Evolutionary conservation across 2,113 vertebrate genomes (phyloP).

Genomic region (Sialia sialis): DNA sequence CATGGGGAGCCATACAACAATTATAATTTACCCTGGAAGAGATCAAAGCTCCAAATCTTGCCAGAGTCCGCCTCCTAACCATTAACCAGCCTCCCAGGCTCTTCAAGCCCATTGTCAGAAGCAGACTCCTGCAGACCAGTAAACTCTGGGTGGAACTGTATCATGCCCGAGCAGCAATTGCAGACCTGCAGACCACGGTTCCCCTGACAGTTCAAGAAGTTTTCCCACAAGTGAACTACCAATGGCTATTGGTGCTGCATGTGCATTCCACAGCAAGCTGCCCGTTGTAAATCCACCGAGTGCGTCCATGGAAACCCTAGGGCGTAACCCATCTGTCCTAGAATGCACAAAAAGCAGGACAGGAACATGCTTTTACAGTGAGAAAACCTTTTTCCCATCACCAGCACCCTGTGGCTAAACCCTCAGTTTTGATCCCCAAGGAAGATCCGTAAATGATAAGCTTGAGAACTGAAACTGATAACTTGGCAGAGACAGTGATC

Average conservation of each 20-base stretch:
- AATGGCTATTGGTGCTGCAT: background rate
- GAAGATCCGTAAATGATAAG: background rate
- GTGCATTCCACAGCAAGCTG: background rate
- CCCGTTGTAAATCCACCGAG: background rate
- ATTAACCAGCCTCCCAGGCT: background rate
- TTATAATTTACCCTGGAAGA: background rate
- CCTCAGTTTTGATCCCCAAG: background rate
- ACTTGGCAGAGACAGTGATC: background rate
- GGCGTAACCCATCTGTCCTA: rapidly evolving
- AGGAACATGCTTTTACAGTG: background rate
- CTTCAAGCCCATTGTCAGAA: background rate
- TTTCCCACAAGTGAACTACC: background rate
- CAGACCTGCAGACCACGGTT: background rate
- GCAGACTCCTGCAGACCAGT: background rate
- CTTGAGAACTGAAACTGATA: background rate
- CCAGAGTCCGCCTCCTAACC: background rate
- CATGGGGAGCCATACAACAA: background rate
- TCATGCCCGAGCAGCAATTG: background rate
- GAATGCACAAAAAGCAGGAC: background rate
- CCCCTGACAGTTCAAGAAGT: background rate
- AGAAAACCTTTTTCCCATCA: background rate
- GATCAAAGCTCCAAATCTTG: background rate
- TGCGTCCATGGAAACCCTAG: background rate
- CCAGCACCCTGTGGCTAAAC: background rate
- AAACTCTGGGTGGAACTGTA: background rate